These are phyloP conservation scores for Phodopus roborovskii DNA, from an alignment of 2,113 vertebrate species.

Conservation along the genomic window DNA sequence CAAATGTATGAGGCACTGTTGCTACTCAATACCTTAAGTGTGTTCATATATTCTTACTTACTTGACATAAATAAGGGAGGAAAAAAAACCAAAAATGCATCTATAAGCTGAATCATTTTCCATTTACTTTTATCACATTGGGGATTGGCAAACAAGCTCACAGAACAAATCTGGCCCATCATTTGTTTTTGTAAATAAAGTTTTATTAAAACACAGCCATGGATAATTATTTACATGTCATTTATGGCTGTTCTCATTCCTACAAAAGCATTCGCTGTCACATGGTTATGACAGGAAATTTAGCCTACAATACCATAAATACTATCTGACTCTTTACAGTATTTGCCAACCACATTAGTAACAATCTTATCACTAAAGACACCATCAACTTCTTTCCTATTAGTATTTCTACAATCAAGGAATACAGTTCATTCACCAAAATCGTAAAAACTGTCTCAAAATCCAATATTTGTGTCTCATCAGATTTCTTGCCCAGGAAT, in stretches of 20 bases:
- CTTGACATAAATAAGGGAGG: neutral
- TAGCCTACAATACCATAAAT: neutral
- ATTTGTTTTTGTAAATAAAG: slow-evolving; percentile 42
- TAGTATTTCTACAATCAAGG: slow-evolving; percentile 50
- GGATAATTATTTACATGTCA: neutral
- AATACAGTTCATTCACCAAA: slow-evolving; percentile 43
- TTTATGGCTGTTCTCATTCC: neutral
- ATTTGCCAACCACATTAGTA: slow-evolving; percentile 35
- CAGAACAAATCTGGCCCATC: slow-evolving; percentile 9
- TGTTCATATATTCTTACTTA: neutral
- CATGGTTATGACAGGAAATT: neutral
- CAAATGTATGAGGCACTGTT: neutral
- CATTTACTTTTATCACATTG: neutral
- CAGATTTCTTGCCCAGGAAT: slow-evolving; percentile 19
- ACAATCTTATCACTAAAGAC: slow-evolving; percentile 60
- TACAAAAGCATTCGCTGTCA: neutral
- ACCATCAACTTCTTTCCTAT: slow-evolving; percentile 62
- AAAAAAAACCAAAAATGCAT: neutral
- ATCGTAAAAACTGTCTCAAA: slow-evolving; percentile 60
- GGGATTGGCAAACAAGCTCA: neutral
- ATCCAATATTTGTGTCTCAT: slow-evolving; percentile 26
- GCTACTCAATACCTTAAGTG: neutral
- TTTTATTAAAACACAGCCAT: slow-evolving; percentile 54
- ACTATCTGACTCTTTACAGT: neutral
- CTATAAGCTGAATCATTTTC: neutral